Conservation (phyloP, 2,888 invertebrate genomes). For the Augiades crinisus region DNA sequence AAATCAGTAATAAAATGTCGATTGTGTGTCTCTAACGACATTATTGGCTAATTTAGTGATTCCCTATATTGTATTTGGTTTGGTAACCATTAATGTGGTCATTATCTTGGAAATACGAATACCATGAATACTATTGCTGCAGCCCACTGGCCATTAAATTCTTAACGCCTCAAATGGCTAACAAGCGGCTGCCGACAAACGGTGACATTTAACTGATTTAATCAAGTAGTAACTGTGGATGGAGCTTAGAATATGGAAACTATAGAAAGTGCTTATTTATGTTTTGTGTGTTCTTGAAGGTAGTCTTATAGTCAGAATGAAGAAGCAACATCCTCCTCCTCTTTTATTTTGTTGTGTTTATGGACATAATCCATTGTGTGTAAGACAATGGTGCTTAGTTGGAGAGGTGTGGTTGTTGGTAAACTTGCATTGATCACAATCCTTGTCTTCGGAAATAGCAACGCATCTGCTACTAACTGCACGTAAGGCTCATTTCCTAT, state of each 20-base stretch:
- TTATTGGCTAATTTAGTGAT: not conserved
- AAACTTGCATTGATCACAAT: too few relatives aligned
- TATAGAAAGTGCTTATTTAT: too few relatives aligned
- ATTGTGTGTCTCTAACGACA: not conserved
- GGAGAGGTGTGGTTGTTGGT: too few relatives aligned
- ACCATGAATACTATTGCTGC: not conserved
- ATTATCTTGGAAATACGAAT: constrained; percentile 2
- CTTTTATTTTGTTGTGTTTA: too few relatives aligned
- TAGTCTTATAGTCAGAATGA: too few relatives aligned
- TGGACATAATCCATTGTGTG: too few relatives aligned
- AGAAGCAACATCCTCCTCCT: too few relatives aligned
- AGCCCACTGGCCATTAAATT: not conserved
- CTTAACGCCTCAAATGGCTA: constrained; percentile 13
- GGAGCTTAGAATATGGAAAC: not conserved
- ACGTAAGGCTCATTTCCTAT: too few relatives aligned
- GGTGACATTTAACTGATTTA: constrained; percentile 14
- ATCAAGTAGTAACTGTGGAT: not conserved
- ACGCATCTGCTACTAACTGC: too few relatives aligned
- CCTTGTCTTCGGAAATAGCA: too few relatives aligned
- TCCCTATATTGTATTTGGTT: not conserved
- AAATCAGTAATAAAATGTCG: not conserved
- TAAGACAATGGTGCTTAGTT: too few relatives aligned
- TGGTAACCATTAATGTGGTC: not conserved
- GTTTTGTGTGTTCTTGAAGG: too few relatives aligned
- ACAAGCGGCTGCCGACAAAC: constrained; percentile 13